These are phyloP conservation scores for Trachurus trachurus DNA, from an alignment of 2,797 vertebrate species.

Conservation along the genomic window DNA sequence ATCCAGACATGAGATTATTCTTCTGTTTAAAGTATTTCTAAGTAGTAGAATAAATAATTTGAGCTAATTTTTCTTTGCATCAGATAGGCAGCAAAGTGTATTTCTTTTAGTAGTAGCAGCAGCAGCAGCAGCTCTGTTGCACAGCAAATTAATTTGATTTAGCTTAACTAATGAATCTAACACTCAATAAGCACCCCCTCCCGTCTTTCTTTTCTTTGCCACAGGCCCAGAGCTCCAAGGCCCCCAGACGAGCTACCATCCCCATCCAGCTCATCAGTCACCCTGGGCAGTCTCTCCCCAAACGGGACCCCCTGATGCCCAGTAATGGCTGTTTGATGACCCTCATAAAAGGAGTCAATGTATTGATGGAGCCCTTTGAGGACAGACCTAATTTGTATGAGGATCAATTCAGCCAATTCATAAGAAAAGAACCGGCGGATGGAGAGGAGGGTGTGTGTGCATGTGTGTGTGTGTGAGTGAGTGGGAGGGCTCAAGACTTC, in stretches of 20 bases:
- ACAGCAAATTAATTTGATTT: conserved; percentile 62
- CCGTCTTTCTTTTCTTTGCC: conserved; percentile 26
- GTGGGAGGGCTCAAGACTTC: conserved; percentile 56
- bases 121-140: conserved; percentile 35
- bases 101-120: conserved; percentile 1
- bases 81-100: conserved; percentile 20
- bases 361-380: conserved; percentile 92
- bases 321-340: conserved; percentile 96
- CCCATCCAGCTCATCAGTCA: conserved; percentile 85
- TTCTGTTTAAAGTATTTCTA: not conserved
- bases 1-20: conserved; percentile 6
- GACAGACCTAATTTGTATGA: conserved; percentile 88
- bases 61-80: conserved; percentile 8
- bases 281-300: conserved; percentile 82
- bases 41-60: not conserved
- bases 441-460: conserved; percentile 9
- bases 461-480: conserved; percentile 13
- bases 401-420: conserved; percentile 93
- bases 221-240: conserved; percentile 58
- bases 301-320: conserved; percentile 86
- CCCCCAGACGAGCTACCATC: conserved; percentile 72
- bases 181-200: conserved; percentile 66
- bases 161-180: conserved; percentile 74
- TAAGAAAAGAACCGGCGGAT: conserved; percentile 73
- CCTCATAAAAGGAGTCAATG: conserved; percentile 98